These are phyloP conservation scores for Cistogaster globosa DNA, from an alignment of 2,888 invertebrate species.

Conservation along the genomic window DNA sequence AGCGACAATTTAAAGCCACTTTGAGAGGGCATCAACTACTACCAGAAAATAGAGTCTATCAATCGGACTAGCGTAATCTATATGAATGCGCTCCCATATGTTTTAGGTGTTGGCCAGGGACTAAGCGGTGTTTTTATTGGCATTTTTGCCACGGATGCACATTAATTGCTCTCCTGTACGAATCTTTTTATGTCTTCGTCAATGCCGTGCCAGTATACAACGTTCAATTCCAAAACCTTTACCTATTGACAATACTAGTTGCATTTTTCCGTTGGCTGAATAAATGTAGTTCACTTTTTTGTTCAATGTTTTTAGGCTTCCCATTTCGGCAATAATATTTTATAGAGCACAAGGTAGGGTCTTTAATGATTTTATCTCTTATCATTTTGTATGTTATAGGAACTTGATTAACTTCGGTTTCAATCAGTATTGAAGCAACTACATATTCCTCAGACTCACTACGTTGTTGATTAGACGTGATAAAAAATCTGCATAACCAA, in stretches of 20 bases:
- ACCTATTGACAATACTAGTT: slow-evolving; percentile 49
- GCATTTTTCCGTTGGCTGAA: slow-evolving; percentile 54
- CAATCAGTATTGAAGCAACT: slow-evolving; percentile 29
- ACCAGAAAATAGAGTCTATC: slow-evolving; percentile 75
- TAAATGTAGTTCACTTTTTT: slow-evolving; percentile 61
- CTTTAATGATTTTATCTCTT: neutral
- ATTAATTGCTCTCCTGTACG: slow-evolving; percentile 67
- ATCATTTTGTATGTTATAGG: slow-evolving; percentile 9
- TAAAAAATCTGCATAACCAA: slow-evolving; percentile 50
- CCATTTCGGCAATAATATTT: slow-evolving; percentile 11
- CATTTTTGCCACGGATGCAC: slow-evolving; percentile 71
- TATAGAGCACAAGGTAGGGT: neutral
- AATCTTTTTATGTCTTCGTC: slow-evolving; percentile 76
- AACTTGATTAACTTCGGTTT: slow-evolving; percentile 27
- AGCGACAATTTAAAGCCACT: slow-evolving; percentile 80
- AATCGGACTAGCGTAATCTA: slow-evolving; percentile 81
- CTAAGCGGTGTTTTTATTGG: slow-evolving; percentile 73
- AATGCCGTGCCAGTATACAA: slow-evolving; percentile 52
- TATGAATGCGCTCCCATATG: slow-evolving; percentile 80
- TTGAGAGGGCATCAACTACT: slow-evolving; percentile 80
- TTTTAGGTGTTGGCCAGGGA: slow-evolving; percentile 73
- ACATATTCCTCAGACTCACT: slow-evolving; percentile 38
- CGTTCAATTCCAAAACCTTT: slow-evolving; percentile 3
- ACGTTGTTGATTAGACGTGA: slow-evolving; percentile 26
- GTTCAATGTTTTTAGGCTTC: too few relatives aligned